Evolutionary conservation across 2,888 invertebrate genomes (phyloP).

Genomic region (Endotricha flammealis): DNA sequence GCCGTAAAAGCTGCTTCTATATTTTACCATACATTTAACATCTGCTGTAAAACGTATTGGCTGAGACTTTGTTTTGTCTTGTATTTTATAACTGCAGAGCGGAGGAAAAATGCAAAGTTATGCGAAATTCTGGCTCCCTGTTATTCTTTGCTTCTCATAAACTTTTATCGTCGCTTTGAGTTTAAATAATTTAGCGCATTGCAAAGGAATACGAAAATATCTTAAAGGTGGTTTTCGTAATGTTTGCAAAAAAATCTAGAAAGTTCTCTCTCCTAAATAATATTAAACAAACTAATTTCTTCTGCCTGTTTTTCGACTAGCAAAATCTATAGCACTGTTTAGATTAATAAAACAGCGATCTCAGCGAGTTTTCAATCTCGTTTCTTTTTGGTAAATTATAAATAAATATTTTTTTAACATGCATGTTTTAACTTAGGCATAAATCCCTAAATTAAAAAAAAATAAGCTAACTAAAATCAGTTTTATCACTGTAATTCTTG

Average conservation of each 20-base stretch:
- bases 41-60: not conserved
- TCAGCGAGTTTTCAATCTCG: no score
- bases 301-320: no score
- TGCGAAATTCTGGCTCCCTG: slow-evolving; percentile 14
- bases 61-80: not conserved
- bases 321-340: no score
- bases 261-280: slow-evolving; percentile 1
- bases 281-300: no score
- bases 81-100: slow-evolving; percentile 12
- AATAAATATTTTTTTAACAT: no score
- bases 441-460: no score
- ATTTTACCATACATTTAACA: not conserved
- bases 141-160: slow-evolving; percentile 18
- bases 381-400: no score
- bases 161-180: slow-evolving; percentile 20
- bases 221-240: slow-evolving; percentile 7
- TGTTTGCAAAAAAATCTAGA: slow-evolving; percentile 11
- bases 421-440: no score
- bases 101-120: slow-evolving; percentile 17
- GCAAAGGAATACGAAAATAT: slow-evolving; percentile 19
- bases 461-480: no score
- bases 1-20: not conserved
- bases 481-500: no score
- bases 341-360: no score
- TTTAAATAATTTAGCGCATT: slow-evolving; percentile 21